Conservation (phyloP, 2,797 vertebrate species). For the Lepus oiostolus region DNA sequence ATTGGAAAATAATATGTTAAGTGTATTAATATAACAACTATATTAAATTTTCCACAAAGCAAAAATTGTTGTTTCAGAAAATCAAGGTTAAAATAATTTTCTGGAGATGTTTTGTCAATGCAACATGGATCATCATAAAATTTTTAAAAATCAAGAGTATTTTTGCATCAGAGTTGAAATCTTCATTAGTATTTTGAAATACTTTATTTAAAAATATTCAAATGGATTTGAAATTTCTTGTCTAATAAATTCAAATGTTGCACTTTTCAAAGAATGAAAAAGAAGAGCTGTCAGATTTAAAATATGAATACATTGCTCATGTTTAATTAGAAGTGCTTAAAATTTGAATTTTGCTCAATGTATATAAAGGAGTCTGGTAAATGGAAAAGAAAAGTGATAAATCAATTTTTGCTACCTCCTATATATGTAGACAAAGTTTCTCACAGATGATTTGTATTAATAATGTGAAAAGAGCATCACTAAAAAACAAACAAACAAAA, state of each 20-base stretch:
- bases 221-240: constrained; percentile 33
- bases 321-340: constrained; percentile 49
- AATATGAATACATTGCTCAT: background rate
- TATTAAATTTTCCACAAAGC: background rate
- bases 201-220: constrained; percentile 23
- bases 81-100: constrained; percentile 38
- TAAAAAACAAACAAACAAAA: no score
- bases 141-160: constrained; percentile 11
- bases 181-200: constrained; percentile 57
- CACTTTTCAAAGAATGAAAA: constrained; percentile 57
- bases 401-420: background rate
- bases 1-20: background rate
- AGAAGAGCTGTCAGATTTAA: constrained; percentile 37
- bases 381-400: constrained; percentile 17
- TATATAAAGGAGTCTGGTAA: background rate
- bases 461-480: background rate
- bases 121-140: background rate
- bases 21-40: background rate
- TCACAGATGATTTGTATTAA: constrained; percentile 22
- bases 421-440: background rate
- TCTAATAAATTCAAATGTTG: constrained; percentile 46
- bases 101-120: background rate
- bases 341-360: constrained; percentile 5
- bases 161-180: constrained; percentile 12
- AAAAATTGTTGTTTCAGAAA: constrained; percentile 57